Base-by-base conservation (phyloP, 2,888 invertebrate genomes). In the Tridacna crocea region DNA sequence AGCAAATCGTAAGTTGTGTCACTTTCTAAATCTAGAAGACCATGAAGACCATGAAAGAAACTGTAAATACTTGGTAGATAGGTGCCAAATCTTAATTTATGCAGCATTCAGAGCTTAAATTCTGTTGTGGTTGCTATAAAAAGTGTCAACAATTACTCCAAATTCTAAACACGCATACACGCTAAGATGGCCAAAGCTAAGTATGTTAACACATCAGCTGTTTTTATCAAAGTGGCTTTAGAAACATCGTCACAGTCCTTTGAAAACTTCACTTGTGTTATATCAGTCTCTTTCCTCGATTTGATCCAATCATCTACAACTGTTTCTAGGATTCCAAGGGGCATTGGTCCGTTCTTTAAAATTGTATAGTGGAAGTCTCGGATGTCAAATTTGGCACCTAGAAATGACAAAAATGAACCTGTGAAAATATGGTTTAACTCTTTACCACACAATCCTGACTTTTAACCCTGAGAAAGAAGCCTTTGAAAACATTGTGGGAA, bases 281-380 rank as follows among this genome's bases (percentile, higher is more conserved):
- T 11, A n/a, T 74, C 47, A 15, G 46, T 12, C n/a, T 13, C 11
- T 27, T 26, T 48, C 66, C 27, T n/a, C 17, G 48, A 76, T 72
- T 24, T 17, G 19, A 89, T 88, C 88, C 89, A 90, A 2, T 86
- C 76, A 47, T 88, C 77, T 1, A 91, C 75, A 15, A 88, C 79
- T 3, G 88, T 82, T 66, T 93, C 93, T 24, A 94, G 82, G 19
- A 93, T 72, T 17, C 86, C 77, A 60, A 94, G 72, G 0, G 93
- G 92, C 72, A 89, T 87, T 6, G 89, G 78, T 15, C 90, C 93
- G 22, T 88, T 85, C 47, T 83, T 80, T 58, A 94, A 79, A 15
- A 94, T 84, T n/a, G 90, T 87, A 46, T 92, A 89, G 83, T 94
- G 94, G 85, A 94, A 94, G 13, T 92, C 90, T 60, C 87, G 87